Percentiles rank a stretch among this genome's conserved stretches.
phyloP scores from a whole-genome alignment of 2,888 invertebrate genomes.

The Dermolepida albohirtum region DNA sequence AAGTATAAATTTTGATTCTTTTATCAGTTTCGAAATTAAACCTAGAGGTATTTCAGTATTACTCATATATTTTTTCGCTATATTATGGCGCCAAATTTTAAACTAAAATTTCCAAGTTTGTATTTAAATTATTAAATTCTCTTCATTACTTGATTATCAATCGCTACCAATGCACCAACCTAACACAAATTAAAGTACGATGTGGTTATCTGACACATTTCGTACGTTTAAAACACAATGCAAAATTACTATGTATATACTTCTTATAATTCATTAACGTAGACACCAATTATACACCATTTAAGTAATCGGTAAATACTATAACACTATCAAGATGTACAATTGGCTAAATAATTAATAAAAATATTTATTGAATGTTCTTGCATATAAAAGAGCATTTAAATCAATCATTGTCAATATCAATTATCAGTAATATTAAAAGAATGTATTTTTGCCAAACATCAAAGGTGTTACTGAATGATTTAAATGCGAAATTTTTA shows the following conservation, averaged over 20 bases:
- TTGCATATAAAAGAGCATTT: conserved; percentile 26
- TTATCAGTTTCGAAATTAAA: too few species aligned
- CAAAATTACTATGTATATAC: conserved; percentile 23
- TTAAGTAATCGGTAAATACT: not conserved
- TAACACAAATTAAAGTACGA: conserved; percentile 16
- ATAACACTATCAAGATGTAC: conserved; percentile 24
- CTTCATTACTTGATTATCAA: too few species aligned
- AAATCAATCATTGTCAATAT: conserved; percentile 15
- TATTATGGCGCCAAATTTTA: too few species aligned
- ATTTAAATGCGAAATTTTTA: conserved; percentile 35
- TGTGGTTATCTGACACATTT: conserved; percentile 38
- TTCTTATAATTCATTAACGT: not conserved
- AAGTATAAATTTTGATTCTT: too few species aligned
- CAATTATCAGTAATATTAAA: not conserved
- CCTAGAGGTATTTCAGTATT: too few species aligned
- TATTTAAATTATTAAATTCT: too few species aligned
- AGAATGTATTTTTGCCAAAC: not conserved
- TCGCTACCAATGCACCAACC: conserved; percentile 17
- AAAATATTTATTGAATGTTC: conserved; percentile 18
- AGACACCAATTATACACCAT: conserved; percentile 34
- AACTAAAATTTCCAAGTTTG: too few species aligned
- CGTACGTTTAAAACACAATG: conserved; percentile 25
- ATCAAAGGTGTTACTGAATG: not conserved
- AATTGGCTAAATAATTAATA: conserved; percentile 30
- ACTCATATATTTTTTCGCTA: too few species aligned